These are phyloP conservation scores for Vultur gryphus DNA, from an alignment of 2,797 vertebrate genomes.

Conservation along the genomic window DNA sequence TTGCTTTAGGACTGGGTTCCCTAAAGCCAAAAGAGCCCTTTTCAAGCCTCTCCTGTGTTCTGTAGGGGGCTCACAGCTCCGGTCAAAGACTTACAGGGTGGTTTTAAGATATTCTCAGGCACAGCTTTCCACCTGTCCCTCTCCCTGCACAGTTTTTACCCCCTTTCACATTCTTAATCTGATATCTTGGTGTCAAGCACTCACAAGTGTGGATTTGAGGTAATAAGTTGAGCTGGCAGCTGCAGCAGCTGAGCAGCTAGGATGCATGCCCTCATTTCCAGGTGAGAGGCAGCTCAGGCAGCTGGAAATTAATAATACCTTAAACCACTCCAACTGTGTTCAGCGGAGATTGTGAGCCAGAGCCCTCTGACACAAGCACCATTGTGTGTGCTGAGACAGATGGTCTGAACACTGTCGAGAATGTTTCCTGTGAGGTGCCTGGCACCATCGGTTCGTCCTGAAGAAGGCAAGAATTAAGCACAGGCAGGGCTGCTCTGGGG, in stretches of 20 bases:
- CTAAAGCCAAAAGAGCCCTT: background rate
- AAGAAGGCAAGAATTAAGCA: background rate
- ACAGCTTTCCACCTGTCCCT: background rate
- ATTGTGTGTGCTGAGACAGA: constrained; percentile 24
- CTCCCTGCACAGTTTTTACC: background rate
- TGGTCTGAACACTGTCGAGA: background rate
- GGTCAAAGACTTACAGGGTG: background rate
- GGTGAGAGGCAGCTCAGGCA: constrained; percentile 37
- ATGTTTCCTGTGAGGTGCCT: constrained; percentile 21
- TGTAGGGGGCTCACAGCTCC: background rate
- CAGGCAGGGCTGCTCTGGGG: background rate
- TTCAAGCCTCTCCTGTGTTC: background rate
- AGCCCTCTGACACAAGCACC: constrained; percentile 12
- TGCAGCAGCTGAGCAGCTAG: constrained; percentile 10
- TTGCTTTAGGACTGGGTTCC: background rate
- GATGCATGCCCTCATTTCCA: background rate
- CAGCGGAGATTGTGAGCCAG: background rate
- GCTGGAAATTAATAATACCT: constrained; percentile 53
- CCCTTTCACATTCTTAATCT: background rate
- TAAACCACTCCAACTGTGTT: background rate
- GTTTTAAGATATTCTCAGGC: background rate
- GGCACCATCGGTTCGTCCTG: background rate
- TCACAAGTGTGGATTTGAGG: background rate
- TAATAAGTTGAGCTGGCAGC: background rate
- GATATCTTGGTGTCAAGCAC: background rate